phyloP scores from a whole-genome alignment of 2,888 invertebrate species.

The Drosophila glabriapex region DNA sequence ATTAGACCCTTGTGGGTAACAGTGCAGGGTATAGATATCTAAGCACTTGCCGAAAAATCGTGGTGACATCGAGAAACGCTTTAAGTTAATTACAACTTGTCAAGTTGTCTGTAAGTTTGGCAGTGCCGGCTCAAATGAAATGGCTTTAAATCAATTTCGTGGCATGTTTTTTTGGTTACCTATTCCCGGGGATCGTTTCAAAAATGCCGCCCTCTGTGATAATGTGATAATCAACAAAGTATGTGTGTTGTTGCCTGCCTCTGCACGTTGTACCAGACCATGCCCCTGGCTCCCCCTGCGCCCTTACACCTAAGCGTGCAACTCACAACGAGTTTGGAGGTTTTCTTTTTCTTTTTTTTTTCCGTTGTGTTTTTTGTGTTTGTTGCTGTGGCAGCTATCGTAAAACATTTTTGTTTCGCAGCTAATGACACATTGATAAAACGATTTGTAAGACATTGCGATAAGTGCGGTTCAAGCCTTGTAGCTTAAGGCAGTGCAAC shows the following conservation, averaged over 20 bases:
- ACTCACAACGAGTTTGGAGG: constrained; percentile 12
- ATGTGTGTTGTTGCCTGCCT: constrained; percentile 39
- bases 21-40: constrained; percentile 12
- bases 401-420: constrained; percentile 70
- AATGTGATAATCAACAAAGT: constrained; percentile 69
- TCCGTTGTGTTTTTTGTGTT: constrained; percentile 4
- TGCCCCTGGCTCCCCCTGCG: neutral
- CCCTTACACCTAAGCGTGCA: neutral
- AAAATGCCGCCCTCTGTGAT: constrained; percentile 59
- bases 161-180: constrained; percentile 56
- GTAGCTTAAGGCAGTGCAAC: constrained; percentile 68
- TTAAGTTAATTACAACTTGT: constrained; percentile 83
- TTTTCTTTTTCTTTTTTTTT: neutral
- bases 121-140: constrained; percentile 63
- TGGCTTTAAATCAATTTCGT: constrained; percentile 71
- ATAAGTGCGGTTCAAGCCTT: constrained; percentile 78
- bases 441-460: constrained; percentile 81
- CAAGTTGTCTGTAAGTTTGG: constrained; percentile 63
- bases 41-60: constrained; percentile 17
- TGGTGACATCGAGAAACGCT: constrained; percentile 61
- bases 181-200: constrained; percentile 45
- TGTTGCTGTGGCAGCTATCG: constrained; percentile 57
- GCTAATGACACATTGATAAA: constrained; percentile 81
- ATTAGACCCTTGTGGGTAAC: neutral
- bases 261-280: constrained; percentile 12